Evolutionary conservation across 2,888 invertebrate genomes (phyloP).

Genomic region (Seira musarum): DNA sequence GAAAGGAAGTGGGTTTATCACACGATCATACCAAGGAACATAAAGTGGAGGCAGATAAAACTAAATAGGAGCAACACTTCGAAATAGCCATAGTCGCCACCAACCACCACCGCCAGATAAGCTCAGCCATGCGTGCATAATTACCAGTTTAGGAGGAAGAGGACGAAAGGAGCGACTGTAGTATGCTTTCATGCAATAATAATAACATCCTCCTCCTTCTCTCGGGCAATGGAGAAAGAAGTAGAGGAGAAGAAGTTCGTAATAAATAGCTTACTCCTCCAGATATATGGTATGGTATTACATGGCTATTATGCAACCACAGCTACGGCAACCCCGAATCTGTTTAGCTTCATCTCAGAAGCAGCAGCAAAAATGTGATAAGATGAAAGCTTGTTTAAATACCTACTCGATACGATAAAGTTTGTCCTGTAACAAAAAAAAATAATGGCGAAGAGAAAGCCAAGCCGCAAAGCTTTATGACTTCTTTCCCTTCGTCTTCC

Average conservation of each 20-base stretch:
- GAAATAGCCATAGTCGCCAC: conserved; percentile 22
- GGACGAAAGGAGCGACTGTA: conserved; percentile 1
- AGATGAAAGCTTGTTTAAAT: conserved; percentile 61
- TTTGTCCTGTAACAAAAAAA: conserved; percentile 44
- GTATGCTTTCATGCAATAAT: conserved; percentile 34
- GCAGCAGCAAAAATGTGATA: conserved; percentile 37
- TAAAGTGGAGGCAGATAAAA: conserved; percentile 12
- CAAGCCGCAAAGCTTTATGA: conserved; percentile 49
- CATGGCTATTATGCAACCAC: too few species aligned
- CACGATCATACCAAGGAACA: too few species aligned
- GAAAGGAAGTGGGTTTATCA: too few species aligned
- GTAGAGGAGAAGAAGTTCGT: too few species aligned
- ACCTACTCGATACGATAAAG: conserved; percentile 61
- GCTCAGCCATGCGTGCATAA: conserved; percentile 69
- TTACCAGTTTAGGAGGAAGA: conserved; percentile 64
- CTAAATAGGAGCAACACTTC: neutral
- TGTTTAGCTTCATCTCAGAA: conserved; percentile 8
- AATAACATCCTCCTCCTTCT: conserved; percentile 31
- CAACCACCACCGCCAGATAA: conserved; percentile 37
- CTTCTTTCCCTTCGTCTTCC: conserved; percentile 20
- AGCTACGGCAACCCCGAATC: too few species aligned
- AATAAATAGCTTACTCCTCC: too few species aligned
- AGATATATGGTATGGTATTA: too few species aligned
- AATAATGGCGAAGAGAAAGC: conserved; percentile 31
- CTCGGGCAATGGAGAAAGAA: too few species aligned